These are phyloP conservation scores for Drosophila mayri DNA, from an alignment of 1,140 invertebrate species.

Conservation along the genomic window DNA sequence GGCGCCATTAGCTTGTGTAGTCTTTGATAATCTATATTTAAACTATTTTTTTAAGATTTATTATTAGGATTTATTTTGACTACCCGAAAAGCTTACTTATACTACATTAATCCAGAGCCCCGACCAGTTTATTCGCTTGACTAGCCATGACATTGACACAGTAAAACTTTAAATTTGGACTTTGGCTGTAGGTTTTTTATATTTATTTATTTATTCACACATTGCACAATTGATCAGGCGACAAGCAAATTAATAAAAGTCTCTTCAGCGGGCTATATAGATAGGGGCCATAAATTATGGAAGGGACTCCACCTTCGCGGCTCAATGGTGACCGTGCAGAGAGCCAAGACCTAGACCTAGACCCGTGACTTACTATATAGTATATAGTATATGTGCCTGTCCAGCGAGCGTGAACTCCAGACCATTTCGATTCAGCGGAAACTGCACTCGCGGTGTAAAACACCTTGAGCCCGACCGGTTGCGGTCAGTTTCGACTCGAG, in stretches of 20 bases:
- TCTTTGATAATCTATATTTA: too few relatives aligned
- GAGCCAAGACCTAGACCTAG: slow-evolving; percentile 53
- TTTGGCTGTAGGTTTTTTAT: slow-evolving; percentile 37
- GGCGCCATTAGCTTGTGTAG: background rate
- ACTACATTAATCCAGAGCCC: background rate
- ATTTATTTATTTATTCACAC: slow-evolving; percentile 69
- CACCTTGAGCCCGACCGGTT: slow-evolving; percentile 74
- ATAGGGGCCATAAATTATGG: slow-evolving; percentile 44
- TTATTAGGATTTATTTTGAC: background rate
- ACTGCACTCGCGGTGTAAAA: slow-evolving; percentile 60
- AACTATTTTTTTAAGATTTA: too few relatives aligned
- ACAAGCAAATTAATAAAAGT: slow-evolving; percentile 46
- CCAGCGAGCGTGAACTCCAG: slow-evolving; percentile 60
- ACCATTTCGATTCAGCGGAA: slow-evolving; percentile 24
- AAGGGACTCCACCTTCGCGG: slow-evolving; percentile 54
- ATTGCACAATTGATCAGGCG: slow-evolving; percentile 65
- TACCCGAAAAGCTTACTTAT: background rate
- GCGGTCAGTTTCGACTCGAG: slow-evolving; percentile 52
- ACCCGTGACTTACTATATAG: slow-evolving; percentile 27
- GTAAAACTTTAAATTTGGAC: slow-evolving; percentile 45
- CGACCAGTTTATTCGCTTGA: slow-evolving; percentile 57
- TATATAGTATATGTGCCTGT: slow-evolving; percentile 8
- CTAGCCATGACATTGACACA: slow-evolving; percentile 76
- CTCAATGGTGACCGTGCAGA: slow-evolving; percentile 39
- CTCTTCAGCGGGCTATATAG: slow-evolving; percentile 15